Base-by-base conservation (phyloP, 2,113 vertebrate genomes). In the Mohoua ochrocephala region DNA sequence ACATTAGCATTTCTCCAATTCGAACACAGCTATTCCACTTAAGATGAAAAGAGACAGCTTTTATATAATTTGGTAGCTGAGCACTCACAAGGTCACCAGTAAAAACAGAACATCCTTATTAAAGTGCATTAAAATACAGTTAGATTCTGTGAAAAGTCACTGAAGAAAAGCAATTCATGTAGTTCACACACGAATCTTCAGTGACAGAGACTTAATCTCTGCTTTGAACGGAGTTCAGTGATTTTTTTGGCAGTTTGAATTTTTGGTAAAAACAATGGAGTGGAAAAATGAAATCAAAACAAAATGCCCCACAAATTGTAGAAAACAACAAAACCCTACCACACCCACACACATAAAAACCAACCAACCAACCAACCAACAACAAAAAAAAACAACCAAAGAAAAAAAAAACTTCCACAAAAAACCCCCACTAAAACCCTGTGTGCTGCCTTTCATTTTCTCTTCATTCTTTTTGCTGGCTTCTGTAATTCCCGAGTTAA, bases 351-450 rank as follows among this genome's bases (percentile, higher is more conserved):
- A 49, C 33, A 31, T 19, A 61, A 63, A 69, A 83, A 26, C 8
- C 45, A 68, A 74, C 23, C 52, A 67, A 74, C 22, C n/a, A n/a
- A n/a, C n/a, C 3, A 35, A 45, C 16, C 27, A 77, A 39, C 11
- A 52, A 31, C 22, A 33, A 61, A 30, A 22, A 42, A 30, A 6
- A 28, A 2, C 31, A 76, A 31, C 6, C 27, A 60, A 65, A 57
- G 1, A 21, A 57, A 42, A 17, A 13, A 76, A 22, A 19, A 28
- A 5, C 12, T 35, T 18, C 18, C 37, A 87, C 27, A 31, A 39
- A 50, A 31, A 10, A 1, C 0, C 0, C 8, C 5, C 31, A 44
- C 45, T 52, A 49, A 63, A 39, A 18, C 24, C 21, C 33, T 18
- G 6, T 45, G 47, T 56, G 14, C 16, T 60, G 39, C 45, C 57